Evolutionary conservation across 2,113 vertebrate species (phyloP).

Genomic region (Rostratula benghalensis): DNA sequence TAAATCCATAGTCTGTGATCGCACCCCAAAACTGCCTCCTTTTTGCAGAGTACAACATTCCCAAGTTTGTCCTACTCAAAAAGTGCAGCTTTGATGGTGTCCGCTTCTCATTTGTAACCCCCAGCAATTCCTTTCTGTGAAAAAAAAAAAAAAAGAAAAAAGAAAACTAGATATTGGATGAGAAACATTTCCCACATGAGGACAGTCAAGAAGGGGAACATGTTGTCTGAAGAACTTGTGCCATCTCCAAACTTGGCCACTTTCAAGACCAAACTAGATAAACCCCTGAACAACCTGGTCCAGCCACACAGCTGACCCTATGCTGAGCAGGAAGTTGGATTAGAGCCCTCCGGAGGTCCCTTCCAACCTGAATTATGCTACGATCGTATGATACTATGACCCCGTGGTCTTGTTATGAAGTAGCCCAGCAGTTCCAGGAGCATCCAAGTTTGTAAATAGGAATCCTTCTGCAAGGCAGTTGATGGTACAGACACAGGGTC

Average conservation of each 20-base stretch:
- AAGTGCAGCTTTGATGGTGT: not conserved
- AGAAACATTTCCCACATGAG: not conserved
- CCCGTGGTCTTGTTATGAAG: not conserved
- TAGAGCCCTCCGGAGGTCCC: not conserved
- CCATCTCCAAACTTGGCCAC: not conserved
- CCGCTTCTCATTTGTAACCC: not conserved
- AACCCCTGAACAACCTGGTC: not conserved
- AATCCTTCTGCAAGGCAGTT: not conserved
- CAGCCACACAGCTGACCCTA: not conserved
- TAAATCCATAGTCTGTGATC: not conserved
- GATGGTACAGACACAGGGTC: rapidly evolving
- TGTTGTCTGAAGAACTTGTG: not conserved
- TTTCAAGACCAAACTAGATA: not conserved
- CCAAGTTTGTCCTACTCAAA: not conserved
- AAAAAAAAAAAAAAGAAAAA: not conserved
- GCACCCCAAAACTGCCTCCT: not conserved
- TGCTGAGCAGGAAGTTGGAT: not conserved
- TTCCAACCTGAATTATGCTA: not conserved
- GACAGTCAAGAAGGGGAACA: not conserved
- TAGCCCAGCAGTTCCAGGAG: not conserved
- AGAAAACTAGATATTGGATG: not conserved
- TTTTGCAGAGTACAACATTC: not conserved
- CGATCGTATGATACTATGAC: too few relatives aligned
- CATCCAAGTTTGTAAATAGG: not conserved
- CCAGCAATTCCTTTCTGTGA: not conserved